Evolutionary conservation across 2,888 invertebrate genomes (phyloP).

Genomic region (Drosophila seclusa): DNA sequence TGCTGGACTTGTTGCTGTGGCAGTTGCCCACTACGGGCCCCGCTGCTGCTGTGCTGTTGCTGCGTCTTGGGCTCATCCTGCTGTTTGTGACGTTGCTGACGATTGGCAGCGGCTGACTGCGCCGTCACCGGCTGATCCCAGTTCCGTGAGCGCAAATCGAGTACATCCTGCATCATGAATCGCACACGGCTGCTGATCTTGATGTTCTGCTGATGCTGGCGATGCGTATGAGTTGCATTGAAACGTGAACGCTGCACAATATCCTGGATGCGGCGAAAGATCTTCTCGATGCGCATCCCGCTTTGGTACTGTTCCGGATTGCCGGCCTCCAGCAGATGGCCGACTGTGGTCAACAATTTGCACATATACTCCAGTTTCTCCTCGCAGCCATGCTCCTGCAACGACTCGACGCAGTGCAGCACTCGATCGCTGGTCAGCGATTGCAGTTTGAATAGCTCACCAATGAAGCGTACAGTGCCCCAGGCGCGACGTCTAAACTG

Average conservation of each 20-base stretch:
- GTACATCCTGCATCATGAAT: constrained; percentile 84
- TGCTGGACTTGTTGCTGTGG: constrained; percentile 37
- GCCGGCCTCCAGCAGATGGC: constrained; percentile 74
- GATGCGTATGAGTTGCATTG: constrained; percentile 19
- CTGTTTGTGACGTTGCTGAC: constrained; percentile 49
- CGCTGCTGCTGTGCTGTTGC: constrained; percentile 10
- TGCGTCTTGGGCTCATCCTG: constrained; percentile 46
- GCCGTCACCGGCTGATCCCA: constrained; percentile 77
- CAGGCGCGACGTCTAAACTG: constrained; percentile 83
- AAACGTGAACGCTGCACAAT: constrained; percentile 69
- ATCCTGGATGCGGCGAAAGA: constrained; percentile 77
- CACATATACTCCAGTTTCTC: constrained; percentile 84
- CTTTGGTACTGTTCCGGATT: constrained; percentile 55
- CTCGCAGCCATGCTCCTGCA: constrained; percentile 80
- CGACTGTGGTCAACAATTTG: constrained; percentile 82
- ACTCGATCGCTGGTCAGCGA: constrained; percentile 79
- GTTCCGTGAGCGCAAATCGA: constrained; percentile 77
- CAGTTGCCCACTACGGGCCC: constrained; percentile 37
- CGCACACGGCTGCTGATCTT: constrained; percentile 83
- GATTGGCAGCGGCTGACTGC: constrained; percentile 22
- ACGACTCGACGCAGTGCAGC: constrained; percentile 76
- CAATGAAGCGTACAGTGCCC: constrained; percentile 84
- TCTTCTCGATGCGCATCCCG: constrained; percentile 75
- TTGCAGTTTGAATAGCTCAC: constrained; percentile 82
- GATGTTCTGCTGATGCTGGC: constrained; percentile 51